Evolutionary conservation across 2,888 invertebrate genomes (phyloP).

Genomic region (Andrena flavipes): DNA sequence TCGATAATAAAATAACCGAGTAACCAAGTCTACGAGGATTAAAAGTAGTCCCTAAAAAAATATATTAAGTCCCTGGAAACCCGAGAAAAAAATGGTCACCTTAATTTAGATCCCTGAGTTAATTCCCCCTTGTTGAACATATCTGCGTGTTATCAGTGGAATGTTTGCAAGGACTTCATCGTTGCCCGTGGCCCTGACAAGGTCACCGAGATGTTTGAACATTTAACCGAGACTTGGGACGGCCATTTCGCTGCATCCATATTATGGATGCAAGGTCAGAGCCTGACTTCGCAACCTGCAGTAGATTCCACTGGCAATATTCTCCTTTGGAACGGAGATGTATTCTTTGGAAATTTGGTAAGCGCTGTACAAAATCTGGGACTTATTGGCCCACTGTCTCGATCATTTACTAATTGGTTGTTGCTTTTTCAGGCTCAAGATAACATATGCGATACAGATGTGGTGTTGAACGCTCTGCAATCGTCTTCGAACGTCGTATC

Average conservation of each 20-base stretch:
- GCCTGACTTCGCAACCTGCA: constrained; percentile 89
- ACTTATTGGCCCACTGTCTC: not conserved
- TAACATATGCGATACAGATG: constrained; percentile 55
- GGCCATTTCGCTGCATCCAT: constrained; percentile 86
- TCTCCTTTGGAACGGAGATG: constrained; percentile 96
- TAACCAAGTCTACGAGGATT: no score
- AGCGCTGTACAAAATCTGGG: not conserved
- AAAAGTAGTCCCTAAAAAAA: no score
- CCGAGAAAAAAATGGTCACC: no score
- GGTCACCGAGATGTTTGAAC: constrained; percentile 62
- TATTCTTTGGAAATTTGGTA: constrained; percentile 88
- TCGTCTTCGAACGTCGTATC: constrained; percentile 80
- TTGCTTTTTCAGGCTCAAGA: constrained; percentile 56
- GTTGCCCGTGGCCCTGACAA: constrained; percentile 87
- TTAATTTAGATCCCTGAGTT: not conserved
- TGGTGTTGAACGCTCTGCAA: constrained; percentile 63
- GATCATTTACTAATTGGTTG: not conserved
- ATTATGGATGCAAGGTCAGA: constrained; percentile 93
- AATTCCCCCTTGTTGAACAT: no score
- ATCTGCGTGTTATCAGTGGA: constrained; percentile 80
- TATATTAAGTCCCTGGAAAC: no score
- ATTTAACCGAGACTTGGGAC: constrained; percentile 73
- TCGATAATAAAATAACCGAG: no score
- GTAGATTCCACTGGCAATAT: constrained; percentile 87
- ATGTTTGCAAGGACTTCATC: constrained; percentile 83